Percentiles rank a stretch among this genome's conserved stretches.
Evolutionary conservation across 2,113 vertebrate genomes (phyloP).

Genomic region (Lophotis ruficrista): DNA sequence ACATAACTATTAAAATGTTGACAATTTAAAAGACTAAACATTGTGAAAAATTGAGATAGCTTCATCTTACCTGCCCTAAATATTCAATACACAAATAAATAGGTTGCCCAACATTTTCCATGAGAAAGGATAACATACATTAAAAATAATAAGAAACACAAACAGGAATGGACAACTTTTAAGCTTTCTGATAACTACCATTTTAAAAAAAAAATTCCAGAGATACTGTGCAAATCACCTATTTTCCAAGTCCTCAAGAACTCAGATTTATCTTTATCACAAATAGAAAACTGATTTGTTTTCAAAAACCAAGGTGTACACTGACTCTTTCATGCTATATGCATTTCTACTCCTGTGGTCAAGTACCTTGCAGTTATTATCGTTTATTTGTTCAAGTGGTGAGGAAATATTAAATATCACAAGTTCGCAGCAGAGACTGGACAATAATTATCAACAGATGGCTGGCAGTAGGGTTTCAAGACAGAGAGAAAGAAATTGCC

Average conservation of each 20-base stretch:
- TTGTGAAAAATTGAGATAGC: neutral
- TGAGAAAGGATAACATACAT: neutral
- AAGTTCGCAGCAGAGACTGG: constrained; percentile 88
- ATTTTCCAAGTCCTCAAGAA: constrained; percentile 39
- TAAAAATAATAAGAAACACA: neutral
- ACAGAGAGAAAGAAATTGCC: constrained; percentile 31
- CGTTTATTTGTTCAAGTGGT: constrained; percentile 96
- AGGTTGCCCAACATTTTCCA: neutral
- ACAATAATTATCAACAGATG: constrained; percentile 96
- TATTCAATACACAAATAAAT: neutral
- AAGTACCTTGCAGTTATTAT: constrained; percentile 91
- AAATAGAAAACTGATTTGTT: constrained; percentile 62
- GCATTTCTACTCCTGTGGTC: constrained; percentile 91
- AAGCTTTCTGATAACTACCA: constrained; percentile 31
- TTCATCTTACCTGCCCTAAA: neutral
- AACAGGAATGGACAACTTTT: neutral
- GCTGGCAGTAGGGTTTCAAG: constrained; percentile 74
- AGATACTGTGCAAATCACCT: constrained; percentile 13
- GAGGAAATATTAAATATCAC: constrained; percentile 99
- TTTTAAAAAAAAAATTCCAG: neutral
- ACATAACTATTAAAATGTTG: neutral
- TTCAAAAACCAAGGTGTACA: constrained; percentile 76
- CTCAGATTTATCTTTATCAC: constrained; percentile 31
- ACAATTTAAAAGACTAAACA: neutral
- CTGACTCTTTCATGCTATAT: constrained; percentile 82